Conservation (phyloP, 1,140 invertebrate genomes). For the Phymastichus coffea region DNA sequence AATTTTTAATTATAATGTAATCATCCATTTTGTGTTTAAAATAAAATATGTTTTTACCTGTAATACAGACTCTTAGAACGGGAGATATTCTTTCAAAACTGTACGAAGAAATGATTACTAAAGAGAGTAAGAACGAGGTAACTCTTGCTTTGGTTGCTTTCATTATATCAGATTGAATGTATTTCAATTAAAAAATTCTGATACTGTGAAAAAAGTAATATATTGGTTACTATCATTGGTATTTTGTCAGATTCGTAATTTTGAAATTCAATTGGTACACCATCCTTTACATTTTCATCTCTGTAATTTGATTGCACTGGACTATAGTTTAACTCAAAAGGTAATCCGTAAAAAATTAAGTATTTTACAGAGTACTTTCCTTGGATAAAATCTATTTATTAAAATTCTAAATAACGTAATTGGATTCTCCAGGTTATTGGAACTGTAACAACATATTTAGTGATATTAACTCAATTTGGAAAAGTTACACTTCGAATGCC, state of each 20-base stretch:
- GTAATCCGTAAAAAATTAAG: not conserved
- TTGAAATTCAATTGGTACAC: constrained; percentile 18
- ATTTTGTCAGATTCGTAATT: constrained; percentile 14
- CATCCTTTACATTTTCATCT: constrained; percentile 19
- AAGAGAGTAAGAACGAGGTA: constrained; percentile 2
- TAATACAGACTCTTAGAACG: constrained; percentile 1
- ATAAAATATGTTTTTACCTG: no score
- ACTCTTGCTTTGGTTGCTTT: no score
- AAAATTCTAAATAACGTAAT: not conserved
- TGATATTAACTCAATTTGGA: constrained; percentile 62
- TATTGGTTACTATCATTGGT: no score
- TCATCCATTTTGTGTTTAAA: no score
- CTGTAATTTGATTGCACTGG: constrained; percentile 22
- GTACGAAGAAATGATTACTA: not conserved
- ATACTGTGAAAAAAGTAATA: no score
- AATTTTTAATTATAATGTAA: no score
- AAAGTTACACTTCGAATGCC: no score
- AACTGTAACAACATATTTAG: constrained; percentile 66
- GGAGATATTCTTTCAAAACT: constrained; percentile 10
- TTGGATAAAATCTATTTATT: not conserved
- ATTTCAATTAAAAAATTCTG: no score
- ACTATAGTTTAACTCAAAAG: constrained; percentile 13
- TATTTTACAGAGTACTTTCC: not conserved
- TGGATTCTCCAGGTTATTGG: constrained; percentile 58
- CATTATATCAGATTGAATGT: no score